Evolutionary conservation across 2,797 vertebrate genomes (phyloP).

Genomic region (Atherinosoma microstoma): DNA sequence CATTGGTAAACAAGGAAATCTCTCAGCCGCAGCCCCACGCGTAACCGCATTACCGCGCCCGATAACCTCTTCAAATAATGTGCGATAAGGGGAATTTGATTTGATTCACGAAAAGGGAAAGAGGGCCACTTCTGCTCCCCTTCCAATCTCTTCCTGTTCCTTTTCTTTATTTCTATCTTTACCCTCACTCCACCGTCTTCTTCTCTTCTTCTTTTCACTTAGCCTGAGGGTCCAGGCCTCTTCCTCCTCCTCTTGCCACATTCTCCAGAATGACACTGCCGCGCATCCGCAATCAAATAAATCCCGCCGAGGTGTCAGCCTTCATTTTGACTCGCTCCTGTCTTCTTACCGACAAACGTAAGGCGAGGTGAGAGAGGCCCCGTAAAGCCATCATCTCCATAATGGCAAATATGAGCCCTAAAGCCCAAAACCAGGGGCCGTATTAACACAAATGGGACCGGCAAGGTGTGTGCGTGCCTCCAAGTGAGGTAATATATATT

Average conservation of each 20-base stretch:
- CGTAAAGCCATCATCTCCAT: constrained; percentile 83
- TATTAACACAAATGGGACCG: constrained; percentile 78
- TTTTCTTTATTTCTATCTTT: constrained; percentile 40
- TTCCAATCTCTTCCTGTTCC: constrained; percentile 47
- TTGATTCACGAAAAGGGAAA: constrained; percentile 86
- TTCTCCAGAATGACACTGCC: constrained; percentile 76
- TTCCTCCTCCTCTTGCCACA: constrained; percentile 12
- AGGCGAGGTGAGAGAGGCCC: constrained; percentile 75
- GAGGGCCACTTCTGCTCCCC: constrained; percentile 68
- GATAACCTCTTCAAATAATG: constrained; percentile 99
- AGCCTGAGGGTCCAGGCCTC: constrained; percentile 47
- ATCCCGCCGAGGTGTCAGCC: constrained; percentile 81
- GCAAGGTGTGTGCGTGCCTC: constrained; percentile 54
- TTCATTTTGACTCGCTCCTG: constrained; percentile 76
- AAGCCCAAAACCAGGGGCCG: constrained; percentile 72
- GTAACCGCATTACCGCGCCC: constrained; percentile 95
- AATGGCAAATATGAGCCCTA: constrained; percentile 83
- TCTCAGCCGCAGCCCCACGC: constrained; percentile 89
- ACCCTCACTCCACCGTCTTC: constrained; percentile 42
- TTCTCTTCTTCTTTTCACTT: constrained; percentile 64
- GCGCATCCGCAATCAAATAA: constrained; percentile 85
- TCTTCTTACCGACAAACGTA: constrained; percentile 64
- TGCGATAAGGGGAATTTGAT: constrained; percentile 98
- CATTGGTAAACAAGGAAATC: constrained; percentile 97
- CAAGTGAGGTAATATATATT: constrained; percentile 58